These are phyloP conservation scores for Lates japonicus DNA, from an alignment of 2,797 vertebrate species.

Conservation along the genomic window DNA sequence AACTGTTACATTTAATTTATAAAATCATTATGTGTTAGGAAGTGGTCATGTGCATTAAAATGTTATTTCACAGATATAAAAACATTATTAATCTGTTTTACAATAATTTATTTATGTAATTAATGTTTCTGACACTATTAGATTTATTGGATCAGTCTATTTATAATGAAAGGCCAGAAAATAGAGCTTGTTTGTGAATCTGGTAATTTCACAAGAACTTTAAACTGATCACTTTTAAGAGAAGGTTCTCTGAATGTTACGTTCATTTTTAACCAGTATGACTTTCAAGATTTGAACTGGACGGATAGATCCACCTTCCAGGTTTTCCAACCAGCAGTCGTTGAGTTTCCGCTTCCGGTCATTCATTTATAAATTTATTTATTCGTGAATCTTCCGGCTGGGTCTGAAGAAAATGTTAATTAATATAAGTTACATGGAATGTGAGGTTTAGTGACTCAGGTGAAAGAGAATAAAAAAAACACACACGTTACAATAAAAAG, in stretches of 20 bases:
- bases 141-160: not conserved
- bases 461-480: not conserved
- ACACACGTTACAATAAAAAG: not conserved
- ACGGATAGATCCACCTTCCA: slow-evolving; percentile 6
- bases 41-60: not conserved
- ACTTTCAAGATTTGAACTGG: not conserved
- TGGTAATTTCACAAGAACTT: not conserved
- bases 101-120: not conserved
- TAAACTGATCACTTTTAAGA: no score
- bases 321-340: slow-evolving; percentile 19
- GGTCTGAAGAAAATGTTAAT: not conserved
- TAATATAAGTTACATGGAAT: rapidly evolving
- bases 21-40: not conserved
- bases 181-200: not conserved
- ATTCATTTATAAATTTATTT: slow-evolving; percentile 1
- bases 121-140: not conserved
- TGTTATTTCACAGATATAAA: not conserved
- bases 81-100: not conserved
- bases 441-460: not conserved
- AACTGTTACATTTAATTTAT: no score
- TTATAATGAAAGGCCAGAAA: not conserved
- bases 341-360: slow-evolving; percentile 49
- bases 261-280: not conserved
- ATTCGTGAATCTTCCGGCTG: not conserved
- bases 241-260: not conserved